Conservation (phyloP, 2,797 vertebrate genomes). For the Coilia nasus region DNA sequence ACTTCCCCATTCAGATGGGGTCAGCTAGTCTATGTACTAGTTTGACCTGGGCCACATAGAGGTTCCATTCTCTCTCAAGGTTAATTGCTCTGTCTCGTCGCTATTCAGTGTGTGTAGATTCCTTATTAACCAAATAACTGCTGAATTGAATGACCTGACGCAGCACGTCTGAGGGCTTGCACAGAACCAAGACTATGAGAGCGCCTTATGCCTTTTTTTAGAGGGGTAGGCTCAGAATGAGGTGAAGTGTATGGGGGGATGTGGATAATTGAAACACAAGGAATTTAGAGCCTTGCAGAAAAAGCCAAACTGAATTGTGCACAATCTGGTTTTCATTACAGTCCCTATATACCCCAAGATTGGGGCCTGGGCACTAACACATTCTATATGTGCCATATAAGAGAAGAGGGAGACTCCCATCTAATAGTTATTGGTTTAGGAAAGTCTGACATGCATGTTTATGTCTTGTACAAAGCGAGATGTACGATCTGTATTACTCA, state of each 20-base stretch:
- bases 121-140: conserved; percentile 41
- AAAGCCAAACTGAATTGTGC: not conserved
- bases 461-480: not conserved
- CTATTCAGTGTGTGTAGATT: not conserved
- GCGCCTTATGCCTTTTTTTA: conserved; percentile 28
- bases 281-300: conserved; percentile 12
- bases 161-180: conserved; percentile 39
- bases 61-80: conserved; percentile 28
- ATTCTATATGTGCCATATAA: not conserved
- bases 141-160: conserved; percentile 53
- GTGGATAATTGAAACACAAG: not conserved
- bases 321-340: conserved; percentile 13
- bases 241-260: not conserved
- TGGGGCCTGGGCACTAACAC: not conserved
- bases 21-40: not conserved
- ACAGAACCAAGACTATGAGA: conserved; percentile 34
- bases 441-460: not conserved
- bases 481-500: not conserved
- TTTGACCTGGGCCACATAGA: not conserved
- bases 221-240: not conserved
- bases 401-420: not conserved
- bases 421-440: not conserved
- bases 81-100: conserved; percentile 34
- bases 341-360: not conserved
- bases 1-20: not conserved